These are phyloP conservation scores for Pteronotus mesoamericanus DNA, from an alignment of 2,797 vertebrate species.

Conservation along the genomic window DNA sequence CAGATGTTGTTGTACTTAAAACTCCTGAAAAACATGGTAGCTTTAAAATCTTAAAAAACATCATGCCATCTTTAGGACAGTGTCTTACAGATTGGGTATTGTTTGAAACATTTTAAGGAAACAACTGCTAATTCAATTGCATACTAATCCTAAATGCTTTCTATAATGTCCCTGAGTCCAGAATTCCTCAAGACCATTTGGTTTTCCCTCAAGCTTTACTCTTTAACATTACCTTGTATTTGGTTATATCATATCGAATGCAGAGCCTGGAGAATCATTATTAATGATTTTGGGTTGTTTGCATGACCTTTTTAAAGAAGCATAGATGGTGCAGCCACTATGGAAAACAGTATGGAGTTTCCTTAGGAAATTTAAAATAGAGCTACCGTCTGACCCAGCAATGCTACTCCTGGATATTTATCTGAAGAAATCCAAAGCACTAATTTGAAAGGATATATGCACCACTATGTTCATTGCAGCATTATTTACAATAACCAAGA, in stretches of 20 bases:
- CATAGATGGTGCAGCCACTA: neutral
- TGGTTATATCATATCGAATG: neutral
- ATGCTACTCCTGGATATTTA: neutral
- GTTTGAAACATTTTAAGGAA: conserved; percentile 9
- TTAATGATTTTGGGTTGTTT: conserved; percentile 14
- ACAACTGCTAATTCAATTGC: neutral
- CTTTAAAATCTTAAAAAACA: neutral
- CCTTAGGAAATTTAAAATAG: neutral
- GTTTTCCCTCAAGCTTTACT: neutral
- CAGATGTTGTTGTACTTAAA: neutral
- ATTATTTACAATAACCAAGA: neutral
- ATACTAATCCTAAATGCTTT: neutral
- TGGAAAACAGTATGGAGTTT: neutral
- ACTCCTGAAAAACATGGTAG: neutral
- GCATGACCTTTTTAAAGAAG: neutral
- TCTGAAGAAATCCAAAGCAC: neutral
- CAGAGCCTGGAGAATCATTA: neutral
- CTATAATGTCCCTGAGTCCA: neutral
- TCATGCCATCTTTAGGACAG: neutral
- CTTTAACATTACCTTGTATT: conserved; percentile 9
- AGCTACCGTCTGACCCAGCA: neutral
- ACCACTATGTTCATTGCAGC: neutral
- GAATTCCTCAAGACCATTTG: neutral
- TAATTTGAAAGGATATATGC: neutral
- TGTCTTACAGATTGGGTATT: neutral